Conservation (phyloP, 2,797 vertebrate genomes). For the Myioborus miniatus region DNA sequence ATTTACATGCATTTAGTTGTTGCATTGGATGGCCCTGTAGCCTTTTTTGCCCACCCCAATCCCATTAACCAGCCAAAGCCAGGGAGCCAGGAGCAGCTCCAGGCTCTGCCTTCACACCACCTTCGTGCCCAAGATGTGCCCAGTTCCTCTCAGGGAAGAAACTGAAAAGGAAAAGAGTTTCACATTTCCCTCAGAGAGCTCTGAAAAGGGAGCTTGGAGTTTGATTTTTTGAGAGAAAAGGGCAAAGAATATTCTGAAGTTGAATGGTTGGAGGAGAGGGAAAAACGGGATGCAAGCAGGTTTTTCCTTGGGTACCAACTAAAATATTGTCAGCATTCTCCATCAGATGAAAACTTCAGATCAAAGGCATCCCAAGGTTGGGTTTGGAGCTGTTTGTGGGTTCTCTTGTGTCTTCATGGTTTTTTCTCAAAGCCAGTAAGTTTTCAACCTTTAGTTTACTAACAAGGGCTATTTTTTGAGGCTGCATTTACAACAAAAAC, state of each 20-base stretch:
- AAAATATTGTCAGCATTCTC: neutral
- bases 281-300: neutral
- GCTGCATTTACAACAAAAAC: constrained; percentile 23
- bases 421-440: neutral
- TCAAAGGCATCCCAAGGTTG: neutral
- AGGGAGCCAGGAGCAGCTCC: neutral
- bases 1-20: constrained; percentile 16
- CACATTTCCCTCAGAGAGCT: neutral
- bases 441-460: constrained; percentile 16
- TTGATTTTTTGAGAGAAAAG: neutral
- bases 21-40: neutral
- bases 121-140: neutral
- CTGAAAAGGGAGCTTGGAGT: neutral
- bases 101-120: neutral
- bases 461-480: constrained; percentile 55
- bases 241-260: neutral
- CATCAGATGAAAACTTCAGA: neutral
- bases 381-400: neutral
- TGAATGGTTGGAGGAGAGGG: neutral
- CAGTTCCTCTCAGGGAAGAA: neutral
- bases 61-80: neutral
- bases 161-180: neutral
- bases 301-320: neutral
- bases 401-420: neutral
- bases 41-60: neutral